Evolutionary conservation across 2,797 vertebrate genomes (phyloP), one percentile per base, ranked within the genome.

Genomic region (Pseudopleuronectes americanus): DNA sequence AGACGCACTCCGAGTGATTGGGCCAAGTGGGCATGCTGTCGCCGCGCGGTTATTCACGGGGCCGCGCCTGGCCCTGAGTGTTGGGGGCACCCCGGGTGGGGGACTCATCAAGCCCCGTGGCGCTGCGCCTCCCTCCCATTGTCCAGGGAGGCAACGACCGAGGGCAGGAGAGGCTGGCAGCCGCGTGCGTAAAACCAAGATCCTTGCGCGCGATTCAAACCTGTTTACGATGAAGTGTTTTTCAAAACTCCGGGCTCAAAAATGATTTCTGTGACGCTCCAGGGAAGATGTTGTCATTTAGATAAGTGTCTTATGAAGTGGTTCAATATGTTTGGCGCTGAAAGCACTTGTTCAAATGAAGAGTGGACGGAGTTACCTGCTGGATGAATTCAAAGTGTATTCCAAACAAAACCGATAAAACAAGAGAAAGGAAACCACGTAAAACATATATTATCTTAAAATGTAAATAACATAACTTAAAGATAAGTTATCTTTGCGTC

Each of bases 11-110:
- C 64, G 90, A 89, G 59, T 76, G 64, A 38, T 91, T 83, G 45
- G 71, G 87, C 89, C 92, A 91, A 74, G 85, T 79, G 80, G 86
- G 87, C 94, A 95, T 96, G 63, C 84, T 92, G 91, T 66, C 65
- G 57, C 47, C 22, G 68, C 60, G 62, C 72, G 67, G 57, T 82
- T 87, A 86, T 80, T 77, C 64, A 61, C 77, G 70, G 80, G 84
- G 51, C 74, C 81, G 66, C 62, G 63, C 22, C 76, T 84, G 84
- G 68, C 83, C 88, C 76, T 57, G 69, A 24, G 64, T 65, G 60
- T 43, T 53, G 19, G 65, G 83, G 67, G 62, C 73, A 71, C 62
- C 55, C 62, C 62, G 51, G 74, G 49, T 80, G 26, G 80, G 77
- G 73, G 65, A 70, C 74, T 76, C 77, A 48, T 72, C 45, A 22